These are phyloP conservation scores for Lucifuga dentata DNA, from an alignment of 2,113 vertebrate genomes.

Conservation along the genomic window DNA sequence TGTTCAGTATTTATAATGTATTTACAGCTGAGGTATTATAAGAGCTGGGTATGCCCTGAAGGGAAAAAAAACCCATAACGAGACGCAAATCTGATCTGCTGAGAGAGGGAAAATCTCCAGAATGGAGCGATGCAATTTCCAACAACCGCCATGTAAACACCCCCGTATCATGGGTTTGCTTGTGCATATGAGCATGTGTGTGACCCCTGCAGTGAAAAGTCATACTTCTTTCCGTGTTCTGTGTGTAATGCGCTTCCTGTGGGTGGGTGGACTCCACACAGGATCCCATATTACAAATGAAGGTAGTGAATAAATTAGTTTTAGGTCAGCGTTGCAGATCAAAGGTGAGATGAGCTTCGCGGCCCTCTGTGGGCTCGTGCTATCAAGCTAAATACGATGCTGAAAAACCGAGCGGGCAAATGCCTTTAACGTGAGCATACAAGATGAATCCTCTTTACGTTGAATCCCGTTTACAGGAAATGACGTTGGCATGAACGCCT, in stretches of 20 bases:
- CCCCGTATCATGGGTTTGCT: no score
- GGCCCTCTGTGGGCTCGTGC: slow-evolving; percentile 17
- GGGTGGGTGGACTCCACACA: neutral
- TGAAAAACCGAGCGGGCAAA: slow-evolving; percentile 17
- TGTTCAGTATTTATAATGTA: slow-evolving; percentile 31
- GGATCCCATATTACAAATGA: neutral
- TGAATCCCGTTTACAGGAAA: no score
- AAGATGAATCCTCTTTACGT: neutral
- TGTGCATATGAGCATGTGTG: no score
- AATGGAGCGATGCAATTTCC: slow-evolving; percentile 26
- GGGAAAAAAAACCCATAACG: no score
- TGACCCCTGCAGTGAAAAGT: no score
- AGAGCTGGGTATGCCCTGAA: slow-evolving; percentile 39
- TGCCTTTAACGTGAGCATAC: neutral
- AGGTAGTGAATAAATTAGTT: slow-evolving; percentile 29
- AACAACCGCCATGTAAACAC: no score
- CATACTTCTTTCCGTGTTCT: slow-evolving; percentile 29
- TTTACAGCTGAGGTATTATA: slow-evolving; percentile 35
- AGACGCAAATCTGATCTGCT: slow-evolving; percentile 54
- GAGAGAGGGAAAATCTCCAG: slow-evolving; percentile 31
- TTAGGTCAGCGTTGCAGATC: slow-evolving; percentile 6
- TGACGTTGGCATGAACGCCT: no score
- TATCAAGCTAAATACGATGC: neutral
- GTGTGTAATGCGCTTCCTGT: neutral
- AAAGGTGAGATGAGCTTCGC: no score